Evolutionary conservation across 2,113 vertebrate species (phyloP).

Genomic region (Eulacestoma nigropectus): DNA sequence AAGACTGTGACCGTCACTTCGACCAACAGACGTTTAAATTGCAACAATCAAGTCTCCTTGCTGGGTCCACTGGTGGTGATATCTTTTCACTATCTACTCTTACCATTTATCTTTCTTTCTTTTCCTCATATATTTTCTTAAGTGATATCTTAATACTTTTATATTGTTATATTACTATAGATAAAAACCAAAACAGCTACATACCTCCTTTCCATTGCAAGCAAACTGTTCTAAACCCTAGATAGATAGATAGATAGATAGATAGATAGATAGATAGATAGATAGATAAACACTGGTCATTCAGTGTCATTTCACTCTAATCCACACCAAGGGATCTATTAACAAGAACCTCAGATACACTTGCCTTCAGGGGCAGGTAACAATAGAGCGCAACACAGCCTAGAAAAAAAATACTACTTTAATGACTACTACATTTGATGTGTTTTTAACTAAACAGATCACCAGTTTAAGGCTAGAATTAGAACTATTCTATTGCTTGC

Average conservation of each 20-base stretch:
- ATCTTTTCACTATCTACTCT: background rate
- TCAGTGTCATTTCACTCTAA: background rate
- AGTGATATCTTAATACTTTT: background rate
- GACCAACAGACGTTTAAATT: background rate
- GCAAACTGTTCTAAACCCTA: background rate
- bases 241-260: background rate
- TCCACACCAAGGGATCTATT: background rate
- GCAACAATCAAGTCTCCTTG: background rate
- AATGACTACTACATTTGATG: background rate
- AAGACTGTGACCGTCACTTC: background rate
- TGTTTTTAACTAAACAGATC: background rate
- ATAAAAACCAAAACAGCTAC: background rate
- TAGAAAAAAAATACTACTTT: background rate
- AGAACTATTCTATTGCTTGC: background rate
- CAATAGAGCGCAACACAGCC: background rate
- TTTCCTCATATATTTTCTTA: background rate
- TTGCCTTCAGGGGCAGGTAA: background rate
- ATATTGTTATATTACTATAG: background rate
- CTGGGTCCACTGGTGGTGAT: background rate
- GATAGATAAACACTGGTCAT: background rate
- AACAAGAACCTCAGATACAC: background rate
- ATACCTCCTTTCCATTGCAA: background rate
- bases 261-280: background rate
- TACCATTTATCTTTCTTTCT: background rate
- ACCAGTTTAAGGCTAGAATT: background rate